Conservation (phyloP, 2,888 invertebrate genomes). For the Ethmia dodecea region DNA sequence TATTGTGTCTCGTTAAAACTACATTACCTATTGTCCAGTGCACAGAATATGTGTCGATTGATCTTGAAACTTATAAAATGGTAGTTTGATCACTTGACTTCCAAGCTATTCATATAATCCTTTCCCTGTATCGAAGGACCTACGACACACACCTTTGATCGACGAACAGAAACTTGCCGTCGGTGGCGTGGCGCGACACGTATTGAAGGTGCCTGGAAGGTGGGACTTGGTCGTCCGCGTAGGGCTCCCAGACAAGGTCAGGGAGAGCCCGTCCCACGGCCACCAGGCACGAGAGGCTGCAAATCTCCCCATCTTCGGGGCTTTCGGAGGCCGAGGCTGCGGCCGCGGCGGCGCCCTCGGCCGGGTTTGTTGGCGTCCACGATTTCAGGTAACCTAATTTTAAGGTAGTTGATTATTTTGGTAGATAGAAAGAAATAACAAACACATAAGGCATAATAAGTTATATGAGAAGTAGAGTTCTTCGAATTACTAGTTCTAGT, state of each 20-base stretch:
- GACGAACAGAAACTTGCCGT: conserved; percentile 94
- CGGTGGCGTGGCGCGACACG: conserved; percentile 90
- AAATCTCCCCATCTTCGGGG: conserved; percentile 65
- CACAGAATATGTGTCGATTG: too few relatives aligned
- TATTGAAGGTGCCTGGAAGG: conserved; percentile 79
- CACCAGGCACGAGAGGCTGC: conserved; percentile 91
- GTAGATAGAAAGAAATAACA: too few relatives aligned
- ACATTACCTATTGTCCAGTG: too few relatives aligned
- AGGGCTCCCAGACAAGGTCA: conserved; percentile 59
- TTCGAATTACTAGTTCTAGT: too few relatives aligned
- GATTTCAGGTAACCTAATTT: conserved; percentile 94
- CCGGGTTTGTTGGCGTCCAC: conserved; percentile 90
- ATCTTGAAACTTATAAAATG: too few relatives aligned
- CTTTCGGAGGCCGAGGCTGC: conserved; percentile 80
- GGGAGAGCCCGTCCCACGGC: conserved; percentile 89
- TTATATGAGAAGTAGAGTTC: too few relatives aligned
- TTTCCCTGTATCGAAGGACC: too few relatives aligned
- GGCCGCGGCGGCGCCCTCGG: conserved; percentile 81
- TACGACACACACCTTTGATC: conserved; percentile 98
- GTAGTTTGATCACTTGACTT: too few relatives aligned
- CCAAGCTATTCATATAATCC: too few relatives aligned
- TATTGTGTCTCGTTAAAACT: too few relatives aligned
- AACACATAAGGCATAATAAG: too few relatives aligned
- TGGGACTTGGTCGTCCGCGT: conserved; percentile 1
- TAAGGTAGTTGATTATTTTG: too few relatives aligned